These are phyloP conservation scores for Platyscapa corneri DNA, from an alignment of 1,140 invertebrate genomes.

Conservation along the genomic window DNA sequence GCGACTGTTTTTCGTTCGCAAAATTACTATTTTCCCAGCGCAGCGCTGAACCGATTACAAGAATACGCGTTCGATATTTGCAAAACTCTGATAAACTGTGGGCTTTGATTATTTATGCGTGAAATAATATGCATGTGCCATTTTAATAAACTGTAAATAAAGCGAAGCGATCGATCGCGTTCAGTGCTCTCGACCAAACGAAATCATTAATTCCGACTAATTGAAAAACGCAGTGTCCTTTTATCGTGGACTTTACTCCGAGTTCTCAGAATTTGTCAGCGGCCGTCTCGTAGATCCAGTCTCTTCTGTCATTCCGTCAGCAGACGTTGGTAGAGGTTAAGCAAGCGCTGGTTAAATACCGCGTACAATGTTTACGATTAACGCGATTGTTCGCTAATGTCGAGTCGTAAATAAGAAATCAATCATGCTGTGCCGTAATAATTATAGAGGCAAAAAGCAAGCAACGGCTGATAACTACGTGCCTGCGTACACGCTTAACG, in stretches of 20 bases:
- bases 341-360: neutral
- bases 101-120: no score
- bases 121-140: no score
- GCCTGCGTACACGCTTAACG: neutral
- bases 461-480: neutral
- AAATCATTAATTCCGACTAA: no score
- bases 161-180: no score
- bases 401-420: conserved; percentile 25
- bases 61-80: no score
- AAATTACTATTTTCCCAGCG: no score
- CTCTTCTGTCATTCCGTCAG: neutral
- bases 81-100: no score
- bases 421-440: conserved; percentile 14
- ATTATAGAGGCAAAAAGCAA: neutral
- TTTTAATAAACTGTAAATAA: no score
- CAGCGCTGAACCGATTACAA: no score
- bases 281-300: neutral
- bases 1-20: no score
- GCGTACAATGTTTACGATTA: conserved; percentile 33
- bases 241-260: neutral
- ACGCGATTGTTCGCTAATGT: conserved; percentile 29
- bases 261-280: neutral
- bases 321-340: neutral
- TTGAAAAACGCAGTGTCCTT: neutral
- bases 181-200: no score